Evolutionary conservation across 2,888 invertebrate genomes (phyloP), one percentile per base, ranked within the genome.

Genomic region (Sturmia bella): DNA sequence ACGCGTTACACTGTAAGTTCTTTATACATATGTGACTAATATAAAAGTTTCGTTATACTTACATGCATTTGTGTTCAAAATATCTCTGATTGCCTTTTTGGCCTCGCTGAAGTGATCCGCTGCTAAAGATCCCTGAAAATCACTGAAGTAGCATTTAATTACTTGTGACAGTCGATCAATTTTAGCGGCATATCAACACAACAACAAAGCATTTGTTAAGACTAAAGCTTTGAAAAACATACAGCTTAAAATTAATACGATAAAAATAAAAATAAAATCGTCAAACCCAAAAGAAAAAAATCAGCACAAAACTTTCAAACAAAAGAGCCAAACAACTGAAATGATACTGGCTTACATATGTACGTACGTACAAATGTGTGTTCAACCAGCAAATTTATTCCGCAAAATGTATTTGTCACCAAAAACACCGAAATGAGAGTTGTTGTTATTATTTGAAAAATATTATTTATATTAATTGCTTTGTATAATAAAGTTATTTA

Each of bases 121-220:
- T 82, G 78, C 82, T 82, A 82, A 82, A 82, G 82, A 82, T 78
- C 82, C 82, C 82, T 78, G 70, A 82, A 82, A 82, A 70, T 78
- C 82, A 82, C 78, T 78, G 74, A 82, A 64, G 82, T 82, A 82
- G 82, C 82, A 82, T 78, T 82, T 82, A 82, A 82, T 78, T 82
- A 78, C 59, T 82, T 78, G 59, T 82, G 82, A 82, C 82, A 82
- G 82, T 82, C 82, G 78, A 82, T 82, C 82, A 82, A 82, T 82
- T 82, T 82, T 82, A 78, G 82, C 82, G 82, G 82, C 78, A 72
- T 82, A 82, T 82, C 78, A 82, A 61, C 74, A 61, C 74, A 82
- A 70, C 74, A 82, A 82, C 82, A 74, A 82, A 75, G 78, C 78
- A 66, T 82, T 78, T 78, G 82, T 82, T 64, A 78, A 82, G 74